Percentiles rank a stretch among this genome's conserved stretches.
These are phyloP conservation scores for Catocala nupta DNA, from an alignment of 2,888 invertebrate genomes.

Conservation along the genomic window DNA sequence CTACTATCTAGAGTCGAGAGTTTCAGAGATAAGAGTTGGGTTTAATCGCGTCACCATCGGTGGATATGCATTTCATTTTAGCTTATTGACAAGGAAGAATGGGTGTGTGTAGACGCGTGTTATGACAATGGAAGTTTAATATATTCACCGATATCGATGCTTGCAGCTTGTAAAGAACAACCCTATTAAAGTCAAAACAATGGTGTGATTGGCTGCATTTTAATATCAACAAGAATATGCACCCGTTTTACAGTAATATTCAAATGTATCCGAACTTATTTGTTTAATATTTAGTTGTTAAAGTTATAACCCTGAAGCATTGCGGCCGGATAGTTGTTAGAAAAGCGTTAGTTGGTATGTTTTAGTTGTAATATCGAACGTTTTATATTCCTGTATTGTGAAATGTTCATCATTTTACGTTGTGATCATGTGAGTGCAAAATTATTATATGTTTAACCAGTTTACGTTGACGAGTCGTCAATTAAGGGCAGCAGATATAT, in stretches of 20 bases:
- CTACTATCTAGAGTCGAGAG: background rate
- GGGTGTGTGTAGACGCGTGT: no score
- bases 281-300: constrained; percentile 16
- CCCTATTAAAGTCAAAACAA: background rate
- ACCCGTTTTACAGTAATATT: constrained; percentile 12
- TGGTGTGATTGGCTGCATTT: constrained; percentile 11
- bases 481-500: constrained; percentile 79
- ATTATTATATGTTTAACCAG: constrained; percentile 76
- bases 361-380: constrained; percentile 64
- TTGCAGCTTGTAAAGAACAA: no score
- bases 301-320: constrained; percentile 20
- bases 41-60: no score
- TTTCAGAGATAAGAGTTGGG: no score
- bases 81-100: no score
- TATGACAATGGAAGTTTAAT: no score
- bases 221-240: constrained; percentile 2
- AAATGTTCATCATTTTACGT: constrained; percentile 85
- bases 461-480: constrained; percentile 74
- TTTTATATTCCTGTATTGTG: constrained; percentile 82
- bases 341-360: constrained; percentile 48
- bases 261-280: constrained; percentile 24
- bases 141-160: no score
- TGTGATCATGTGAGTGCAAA: constrained; percentile 87
- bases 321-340: constrained; percentile 56
- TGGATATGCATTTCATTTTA: no score